Percentiles rank a stretch among this genome's conserved stretches.
phyloP scores from a whole-genome alignment of 2,888 invertebrate species.

The Penaeus monodon region DNA sequence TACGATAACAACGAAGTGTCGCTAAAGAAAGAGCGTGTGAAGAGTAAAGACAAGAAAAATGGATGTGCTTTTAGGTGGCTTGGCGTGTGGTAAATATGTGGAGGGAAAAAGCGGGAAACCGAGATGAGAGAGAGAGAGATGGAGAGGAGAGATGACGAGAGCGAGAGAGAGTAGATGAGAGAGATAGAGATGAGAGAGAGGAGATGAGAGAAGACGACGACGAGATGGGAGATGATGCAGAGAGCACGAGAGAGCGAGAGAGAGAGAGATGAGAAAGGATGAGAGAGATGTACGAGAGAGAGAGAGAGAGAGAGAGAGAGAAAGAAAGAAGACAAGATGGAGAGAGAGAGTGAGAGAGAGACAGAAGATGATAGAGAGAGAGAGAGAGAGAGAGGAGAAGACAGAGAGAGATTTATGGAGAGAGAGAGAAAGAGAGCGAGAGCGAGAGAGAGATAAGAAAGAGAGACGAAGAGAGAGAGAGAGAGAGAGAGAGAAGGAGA shows the following conservation, averaged over 20 bases:
- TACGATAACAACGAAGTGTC: too few relatives aligned
- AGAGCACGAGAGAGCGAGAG: background rate
- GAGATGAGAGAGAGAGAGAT: accelerated
- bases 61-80: too few relatives aligned
- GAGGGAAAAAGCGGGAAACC: background rate
- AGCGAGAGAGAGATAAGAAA: background rate
- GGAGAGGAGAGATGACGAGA: background rate
- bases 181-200: background rate
- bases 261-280: background rate
- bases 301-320: background rate
- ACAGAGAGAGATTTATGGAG: background rate
- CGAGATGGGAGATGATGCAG: too few relatives aligned
- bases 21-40: too few relatives aligned
- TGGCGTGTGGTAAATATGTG: too few relatives aligned
- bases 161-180: background rate
- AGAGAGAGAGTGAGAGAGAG: background rate
- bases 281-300: too few relatives aligned
- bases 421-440: background rate
- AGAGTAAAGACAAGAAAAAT: too few relatives aligned
- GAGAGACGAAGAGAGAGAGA: background rate
- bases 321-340: background rate
- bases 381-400: background rate
- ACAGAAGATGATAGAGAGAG: too few relatives aligned
- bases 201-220: too few relatives aligned
- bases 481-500: background rate